A percentile compares a stretch with the other conserved stretches of the same genome.
Conservation (phyloP, 2,797 vertebrate species). For the Sebastes diaconus region DNA sequence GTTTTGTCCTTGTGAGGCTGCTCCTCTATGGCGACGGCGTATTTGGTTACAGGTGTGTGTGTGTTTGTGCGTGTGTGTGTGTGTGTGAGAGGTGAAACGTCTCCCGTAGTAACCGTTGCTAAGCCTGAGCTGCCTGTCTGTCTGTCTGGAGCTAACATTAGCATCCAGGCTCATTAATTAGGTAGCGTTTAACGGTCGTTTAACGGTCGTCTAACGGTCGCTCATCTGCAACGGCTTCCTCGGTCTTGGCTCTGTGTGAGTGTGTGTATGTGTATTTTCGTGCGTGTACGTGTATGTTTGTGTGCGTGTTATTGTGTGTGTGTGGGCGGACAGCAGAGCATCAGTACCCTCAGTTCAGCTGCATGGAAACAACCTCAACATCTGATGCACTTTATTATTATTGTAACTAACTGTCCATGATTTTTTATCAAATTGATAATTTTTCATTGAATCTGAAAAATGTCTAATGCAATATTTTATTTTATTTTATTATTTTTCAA, state of each 20-base stretch:
- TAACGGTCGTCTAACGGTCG: not conserved
- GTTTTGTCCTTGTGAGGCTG: not conserved
- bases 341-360: slow-evolving; percentile 3
- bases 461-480: not conserved
- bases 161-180: slow-evolving; percentile 18
- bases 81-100: not conserved
- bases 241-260: not conserved
- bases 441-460: not conserved
- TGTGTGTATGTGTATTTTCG: too few relatives aligned
- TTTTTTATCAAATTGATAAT: fast-evolving
- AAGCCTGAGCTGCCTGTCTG: slow-evolving; percentile 8
- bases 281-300: not conserved
- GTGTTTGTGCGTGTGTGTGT: not conserved
- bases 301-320: not conserved
- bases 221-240: not conserved
- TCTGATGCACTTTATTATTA: not conserved
- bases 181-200: not conserved
- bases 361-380: not conserved
- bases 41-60: slow-evolving; percentile 20
- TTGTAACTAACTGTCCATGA: not conserved
- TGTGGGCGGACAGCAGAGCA: slow-evolving; percentile 24
- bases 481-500: too few relatives aligned
- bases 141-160: slow-evolving; percentile 16
- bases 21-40: not conserved
- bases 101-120: slow-evolving; percentile 51